Evolutionary conservation across 2,888 invertebrate genomes (phyloP), one percentile per base, ranked within the genome.

Genomic region (Phrixothrix hirtus): DNA sequence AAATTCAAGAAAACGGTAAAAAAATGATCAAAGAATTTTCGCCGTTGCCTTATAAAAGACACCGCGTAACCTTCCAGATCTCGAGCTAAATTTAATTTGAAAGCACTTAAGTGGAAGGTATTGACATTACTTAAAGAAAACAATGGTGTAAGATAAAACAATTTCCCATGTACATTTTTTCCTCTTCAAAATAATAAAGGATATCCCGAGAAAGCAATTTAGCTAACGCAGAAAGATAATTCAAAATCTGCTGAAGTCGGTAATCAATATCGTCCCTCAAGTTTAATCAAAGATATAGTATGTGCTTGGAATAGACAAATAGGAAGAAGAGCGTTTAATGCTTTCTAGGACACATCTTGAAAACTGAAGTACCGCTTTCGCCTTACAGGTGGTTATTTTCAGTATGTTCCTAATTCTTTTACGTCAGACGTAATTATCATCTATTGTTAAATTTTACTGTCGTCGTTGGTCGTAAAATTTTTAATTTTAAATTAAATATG

Each of bases 231-330:
- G 39, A 29, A 29, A 30, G 30, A 30, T 41, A 30, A 41, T 41
- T 2, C 26, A 14, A 21, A 32, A 43, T 12, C 32, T 43, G 42
- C 32, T 32, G 42, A 43, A 43, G 25, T 21, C n/a, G 21, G 32
- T 43, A 43, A 43, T 43, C 42, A 43, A 43, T 43, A 43, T 41
- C 42, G 25, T 43, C 32, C 42, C 34, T 43, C 13, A 43, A 34
- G 42, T 43, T 43, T 43, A 43, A 43, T 43, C 42, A 43, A 32
- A 34, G 42, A 43, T 43, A 43, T 43, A 43, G 34, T 25, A 34
- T 34, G 42, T 43, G 42, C 11, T 11, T 7, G 15, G 42, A 32
- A 43, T 43, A 26, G 13, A 26, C 26, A 43, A 43, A 31, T 26
- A 43, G 34, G 32, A 43, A 25, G 42, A 43, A 14, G 7, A 12